Evolutionary conservation across 2,888 invertebrate genomes (phyloP).

Genomic region (Drosophila aldrichi): DNA sequence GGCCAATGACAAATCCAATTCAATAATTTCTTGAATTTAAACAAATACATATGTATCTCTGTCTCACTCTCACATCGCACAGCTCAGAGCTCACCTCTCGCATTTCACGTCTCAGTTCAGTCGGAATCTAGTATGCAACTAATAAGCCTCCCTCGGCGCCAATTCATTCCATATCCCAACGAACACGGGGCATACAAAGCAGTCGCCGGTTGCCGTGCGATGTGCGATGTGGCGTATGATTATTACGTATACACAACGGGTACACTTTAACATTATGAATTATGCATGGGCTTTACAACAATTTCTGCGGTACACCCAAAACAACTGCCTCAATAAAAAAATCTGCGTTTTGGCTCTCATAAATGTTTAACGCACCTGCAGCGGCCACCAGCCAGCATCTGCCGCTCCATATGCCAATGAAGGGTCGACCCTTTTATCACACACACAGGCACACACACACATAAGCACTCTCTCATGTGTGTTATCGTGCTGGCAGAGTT

Average conservation of each 20-base stretch:
- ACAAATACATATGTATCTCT: too few species aligned
- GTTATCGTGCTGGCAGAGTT: conserved; percentile 34
- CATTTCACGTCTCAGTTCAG: not conserved
- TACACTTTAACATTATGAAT: conserved; percentile 77
- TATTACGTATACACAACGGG: conserved; percentile 77
- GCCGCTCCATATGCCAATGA: conserved; percentile 13
- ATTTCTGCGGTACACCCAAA: conserved; percentile 59
- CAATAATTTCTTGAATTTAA: not conserved
- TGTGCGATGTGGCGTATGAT: conserved; percentile 60
- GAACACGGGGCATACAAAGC: conserved; percentile 32
- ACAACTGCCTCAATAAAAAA: conserved; percentile 54
- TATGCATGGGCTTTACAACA: conserved; percentile 75
- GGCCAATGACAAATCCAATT: not conserved
- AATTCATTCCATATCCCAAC: conserved; percentile 44
- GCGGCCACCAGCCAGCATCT: conserved; percentile 29
- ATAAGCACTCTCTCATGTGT: conserved; percentile 12
- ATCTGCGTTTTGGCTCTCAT: conserved; percentile 64
- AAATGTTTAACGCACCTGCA: conserved; percentile 81
- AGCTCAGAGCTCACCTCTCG: not conserved
- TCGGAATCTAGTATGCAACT: conserved; percentile 22
- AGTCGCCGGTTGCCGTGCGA: not conserved
- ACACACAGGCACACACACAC: not conserved
- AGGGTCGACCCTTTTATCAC: conserved; percentile 39
- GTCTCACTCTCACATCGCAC: not conserved
- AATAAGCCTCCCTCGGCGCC: conserved; percentile 39